phyloP scores from a whole-genome alignment of 2,888 invertebrate species.

The Andrena dorsata region DNA sequence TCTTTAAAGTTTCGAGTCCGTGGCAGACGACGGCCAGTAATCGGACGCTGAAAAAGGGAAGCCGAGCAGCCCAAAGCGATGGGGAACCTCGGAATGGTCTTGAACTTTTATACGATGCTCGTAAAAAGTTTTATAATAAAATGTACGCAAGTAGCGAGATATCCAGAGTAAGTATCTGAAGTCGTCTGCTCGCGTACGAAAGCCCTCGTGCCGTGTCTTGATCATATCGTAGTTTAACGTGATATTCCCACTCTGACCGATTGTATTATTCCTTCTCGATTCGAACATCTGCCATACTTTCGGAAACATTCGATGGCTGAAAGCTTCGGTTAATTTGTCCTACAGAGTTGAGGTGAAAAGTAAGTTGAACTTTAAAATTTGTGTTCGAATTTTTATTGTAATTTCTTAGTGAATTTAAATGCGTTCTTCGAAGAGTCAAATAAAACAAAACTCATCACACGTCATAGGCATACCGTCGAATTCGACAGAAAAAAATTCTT shows the following conservation, averaged over 20 bases:
- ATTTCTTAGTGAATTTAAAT: too few species aligned
- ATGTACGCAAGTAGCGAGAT: constrained; percentile 52
- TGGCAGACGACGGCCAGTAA: constrained; percentile 41
- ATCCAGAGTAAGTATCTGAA: constrained; percentile 32
- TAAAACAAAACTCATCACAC: too few species aligned
- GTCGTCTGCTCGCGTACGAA: constrained; percentile 32
- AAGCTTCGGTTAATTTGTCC: too few species aligned
- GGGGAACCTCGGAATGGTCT: constrained; percentile 57
- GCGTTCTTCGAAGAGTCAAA: too few species aligned
- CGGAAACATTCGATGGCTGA: not conserved
- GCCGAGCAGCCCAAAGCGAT: constrained; percentile 34
- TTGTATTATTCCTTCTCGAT: not conserved
- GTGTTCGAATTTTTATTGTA: too few species aligned
- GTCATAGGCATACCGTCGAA: too few species aligned
- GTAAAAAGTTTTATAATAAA: constrained; percentile 79
- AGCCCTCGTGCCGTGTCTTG: not conserved
- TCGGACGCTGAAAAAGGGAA: constrained; percentile 43
- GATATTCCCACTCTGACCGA: constrained; percentile 2
- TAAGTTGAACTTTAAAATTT: too few species aligned
- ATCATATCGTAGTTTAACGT: constrained; percentile 35
- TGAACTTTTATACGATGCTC: constrained; percentile 78
- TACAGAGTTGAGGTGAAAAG: too few species aligned
- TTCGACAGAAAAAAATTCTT: too few species aligned
- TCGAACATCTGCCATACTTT: not conserved
- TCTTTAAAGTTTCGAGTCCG: constrained; percentile 57